These are phyloP conservation scores for Linnaemya tessellans DNA, from an alignment of 2,888 invertebrate species.

Conservation along the genomic window DNA sequence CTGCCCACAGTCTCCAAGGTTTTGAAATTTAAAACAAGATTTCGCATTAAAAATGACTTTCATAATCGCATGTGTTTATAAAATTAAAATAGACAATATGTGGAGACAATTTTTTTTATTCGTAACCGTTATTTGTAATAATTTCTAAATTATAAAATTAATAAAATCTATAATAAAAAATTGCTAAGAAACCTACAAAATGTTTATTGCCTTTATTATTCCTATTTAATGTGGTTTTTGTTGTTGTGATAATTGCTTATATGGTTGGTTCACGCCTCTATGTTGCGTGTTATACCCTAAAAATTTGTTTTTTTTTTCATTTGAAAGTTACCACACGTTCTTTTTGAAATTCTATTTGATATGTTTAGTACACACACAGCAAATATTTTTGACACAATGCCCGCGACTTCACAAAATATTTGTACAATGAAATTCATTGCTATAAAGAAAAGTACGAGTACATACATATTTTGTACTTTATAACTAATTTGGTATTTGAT, in stretches of 20 bases:
- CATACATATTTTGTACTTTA: constrained; percentile 1
- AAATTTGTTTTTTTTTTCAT: constrained; percentile 1
- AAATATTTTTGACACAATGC: constrained; percentile 25
- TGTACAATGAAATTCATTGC: not conserved
- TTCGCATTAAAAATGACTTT: not conserved
- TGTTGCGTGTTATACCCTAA: constrained; percentile 46
- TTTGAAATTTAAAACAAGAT: not conserved
- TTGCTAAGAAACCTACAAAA: constrained; percentile 17
- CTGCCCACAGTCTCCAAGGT: no score
- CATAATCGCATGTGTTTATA: no score
- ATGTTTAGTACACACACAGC: not conserved
- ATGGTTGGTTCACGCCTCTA: constrained; percentile 58
- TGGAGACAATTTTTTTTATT: not conserved
- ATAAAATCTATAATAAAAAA: constrained; percentile 13
- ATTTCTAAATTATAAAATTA: not conserved
- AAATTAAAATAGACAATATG: not conserved
- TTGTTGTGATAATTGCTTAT: constrained; percentile 45
- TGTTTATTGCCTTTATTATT: constrained; percentile 31
- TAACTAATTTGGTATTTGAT: constrained; percentile 13
- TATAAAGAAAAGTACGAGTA: not conserved
- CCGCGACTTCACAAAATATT: constrained; percentile 10
- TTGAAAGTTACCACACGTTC: constrained; percentile 52
- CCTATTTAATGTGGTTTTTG: not conserved
- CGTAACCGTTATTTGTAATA: not conserved
- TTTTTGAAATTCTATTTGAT: not conserved